Evolutionary conservation across 2,797 vertebrate genomes (phyloP).

Genomic region (Apodemus agrarius): DNA sequence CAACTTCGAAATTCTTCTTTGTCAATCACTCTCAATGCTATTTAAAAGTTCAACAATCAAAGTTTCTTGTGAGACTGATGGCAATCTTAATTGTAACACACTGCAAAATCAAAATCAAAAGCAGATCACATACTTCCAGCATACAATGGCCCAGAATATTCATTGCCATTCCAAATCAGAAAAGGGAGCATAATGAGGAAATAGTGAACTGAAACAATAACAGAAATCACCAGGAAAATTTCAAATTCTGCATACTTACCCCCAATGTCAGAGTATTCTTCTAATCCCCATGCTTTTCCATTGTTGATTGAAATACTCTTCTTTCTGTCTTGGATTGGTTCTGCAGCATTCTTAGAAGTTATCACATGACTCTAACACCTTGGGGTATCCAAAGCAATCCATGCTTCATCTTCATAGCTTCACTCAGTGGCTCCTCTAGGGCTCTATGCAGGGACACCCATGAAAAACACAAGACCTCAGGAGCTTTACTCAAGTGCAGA

Average conservation of each 20-base stretch:
- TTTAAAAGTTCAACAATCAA: neutral
- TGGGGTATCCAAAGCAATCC: neutral
- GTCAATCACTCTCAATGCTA: neutral
- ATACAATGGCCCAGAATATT: neutral
- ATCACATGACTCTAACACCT: neutral
- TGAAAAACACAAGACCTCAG: neutral
- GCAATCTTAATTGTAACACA: neutral
- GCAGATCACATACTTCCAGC: neutral
- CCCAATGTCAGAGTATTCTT: neutral
- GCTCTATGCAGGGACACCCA: neutral
- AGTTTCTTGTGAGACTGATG: neutral
- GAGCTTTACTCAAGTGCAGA: neutral
- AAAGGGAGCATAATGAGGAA: too few relatives aligned
- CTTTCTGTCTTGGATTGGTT: neutral
- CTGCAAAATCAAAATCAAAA: neutral
- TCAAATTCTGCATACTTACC: neutral
- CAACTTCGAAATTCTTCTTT: neutral
- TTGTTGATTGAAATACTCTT: neutral
- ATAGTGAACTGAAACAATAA: neutral
- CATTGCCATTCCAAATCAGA: neutral
- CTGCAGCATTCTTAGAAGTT: neutral
- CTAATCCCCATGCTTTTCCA: neutral
- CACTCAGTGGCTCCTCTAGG: neutral
- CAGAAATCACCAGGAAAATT: neutral
- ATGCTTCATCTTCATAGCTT: neutral